Percentiles rank a stretch among this genome's conserved stretches.
These are phyloP conservation scores for Magallana angulata DNA, from an alignment of 1,140 invertebrate genomes.

Conservation along the genomic window DNA sequence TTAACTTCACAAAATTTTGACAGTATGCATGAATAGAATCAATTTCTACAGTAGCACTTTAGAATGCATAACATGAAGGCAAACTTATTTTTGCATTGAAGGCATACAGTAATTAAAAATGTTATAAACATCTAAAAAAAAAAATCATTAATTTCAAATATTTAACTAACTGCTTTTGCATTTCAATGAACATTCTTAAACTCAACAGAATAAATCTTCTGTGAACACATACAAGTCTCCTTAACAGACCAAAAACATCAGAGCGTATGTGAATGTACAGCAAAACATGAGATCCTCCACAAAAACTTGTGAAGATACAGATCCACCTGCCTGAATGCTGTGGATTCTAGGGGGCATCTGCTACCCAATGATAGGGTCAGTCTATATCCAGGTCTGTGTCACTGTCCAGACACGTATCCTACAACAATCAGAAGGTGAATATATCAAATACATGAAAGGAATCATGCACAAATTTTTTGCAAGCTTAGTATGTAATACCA, in stretches of 20 bases:
- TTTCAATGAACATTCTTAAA: no score
- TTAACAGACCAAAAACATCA: background rate
- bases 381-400: constrained; percentile 28
- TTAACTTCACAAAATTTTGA: no score
- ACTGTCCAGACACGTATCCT: constrained; percentile 35
- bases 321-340: background rate
- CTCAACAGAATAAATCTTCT: no score
- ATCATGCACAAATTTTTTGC: no score
- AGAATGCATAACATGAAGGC: constrained; percentile 29
- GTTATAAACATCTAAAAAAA: no score
- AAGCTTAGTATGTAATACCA: no score
- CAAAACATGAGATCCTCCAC: background rate
- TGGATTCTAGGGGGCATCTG: no score
- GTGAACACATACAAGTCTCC: background rate
- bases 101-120: background rate
- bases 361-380: background rate
- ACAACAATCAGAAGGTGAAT: background rate
- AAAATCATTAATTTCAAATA: no score
- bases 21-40: background rate
- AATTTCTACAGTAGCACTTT: constrained; percentile 1
- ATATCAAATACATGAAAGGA: no score
- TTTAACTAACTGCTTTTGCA: no score
- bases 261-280: background rate
- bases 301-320: background rate
- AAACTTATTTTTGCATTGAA: background rate